Base-by-base conservation (phyloP, 1,140 invertebrate species). In the Drosophila guanche region DNA sequence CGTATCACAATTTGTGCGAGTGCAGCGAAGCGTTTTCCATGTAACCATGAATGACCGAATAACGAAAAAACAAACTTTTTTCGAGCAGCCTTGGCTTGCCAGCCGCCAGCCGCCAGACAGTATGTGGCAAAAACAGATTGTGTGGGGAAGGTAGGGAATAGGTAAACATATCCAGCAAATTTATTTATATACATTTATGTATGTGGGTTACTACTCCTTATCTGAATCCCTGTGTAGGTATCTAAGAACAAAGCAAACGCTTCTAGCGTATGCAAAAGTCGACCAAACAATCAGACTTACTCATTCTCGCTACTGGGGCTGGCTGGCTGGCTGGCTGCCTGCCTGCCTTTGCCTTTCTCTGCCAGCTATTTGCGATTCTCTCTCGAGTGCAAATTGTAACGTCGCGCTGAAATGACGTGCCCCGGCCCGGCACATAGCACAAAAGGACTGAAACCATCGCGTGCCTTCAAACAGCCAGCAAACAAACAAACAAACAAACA, bases 361-460 rank as follows among this genome's bases (percentile, higher is more conserved):
- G 29, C 7, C 29, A 20, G 7, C 29, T 33, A 47, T 59, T 46
- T 46, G 51, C 51, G 41, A 23, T 52, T 55, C 56, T 62, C 57
- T 46, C 71, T 59, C 12, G 81, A 85, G 81, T 85, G 81, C 81
- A 74, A 86, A 80, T 85, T 79, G 68, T 55, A 81, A 70, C 77
- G 81, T 77, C 61, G 81, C 62, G 69, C 63, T 81, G 81, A 67
- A 71, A 76, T 77, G 80, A 77, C 81, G 70, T 79, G 77, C 76
- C 59, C 53, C 37, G 70, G 77, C 76, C 59, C 53, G 41, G 70
- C 70, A 72, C 69, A 70, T 1, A 56, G 51, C 68, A 62, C 68
- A 37, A 37, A 37, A 57, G 57, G 40, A 43, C 16, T 29, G 7
- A 8, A 27, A 50, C 46, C 50, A 48, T 85, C 80, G 80, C 81